Percentiles rank a stretch among this genome's conserved stretches.
Evolutionary conservation across 2,113 vertebrate genomes (phyloP).

Genomic region (Hystrix brachyura): DNA sequence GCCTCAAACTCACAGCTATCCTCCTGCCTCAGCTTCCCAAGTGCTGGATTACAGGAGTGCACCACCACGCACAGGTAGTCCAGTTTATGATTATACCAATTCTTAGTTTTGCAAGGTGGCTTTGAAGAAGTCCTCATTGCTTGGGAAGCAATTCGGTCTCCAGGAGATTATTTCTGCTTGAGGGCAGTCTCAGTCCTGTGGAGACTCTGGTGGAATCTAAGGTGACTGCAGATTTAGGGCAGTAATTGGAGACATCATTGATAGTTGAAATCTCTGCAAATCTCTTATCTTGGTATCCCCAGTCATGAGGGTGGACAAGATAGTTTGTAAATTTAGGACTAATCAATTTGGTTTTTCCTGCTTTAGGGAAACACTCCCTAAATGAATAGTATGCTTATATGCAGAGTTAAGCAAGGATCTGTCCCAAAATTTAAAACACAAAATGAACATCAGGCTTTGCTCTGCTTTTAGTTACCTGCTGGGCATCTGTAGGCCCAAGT

Average conservation of each 20-base stretch:
- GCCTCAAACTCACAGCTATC: too few relatives aligned
- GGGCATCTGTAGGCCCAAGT: background rate
- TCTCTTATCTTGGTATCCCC: background rate
- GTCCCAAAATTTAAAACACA: background rate
- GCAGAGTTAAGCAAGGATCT: background rate
- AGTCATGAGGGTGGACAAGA: background rate
- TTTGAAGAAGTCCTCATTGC: background rate
- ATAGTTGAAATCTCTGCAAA: background rate
- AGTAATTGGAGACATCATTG: background rate
- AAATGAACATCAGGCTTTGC: background rate
- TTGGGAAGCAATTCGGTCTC: background rate
- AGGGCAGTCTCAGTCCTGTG: background rate
- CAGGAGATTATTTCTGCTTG: background rate
- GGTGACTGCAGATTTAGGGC: background rate
- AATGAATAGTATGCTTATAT: background rate
- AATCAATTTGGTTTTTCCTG: too few relatives aligned
- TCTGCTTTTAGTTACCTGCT: background rate
- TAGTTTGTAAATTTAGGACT: too few relatives aligned
- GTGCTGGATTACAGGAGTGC: too few relatives aligned
- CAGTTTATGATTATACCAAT: background rate
- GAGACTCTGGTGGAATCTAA: background rate
- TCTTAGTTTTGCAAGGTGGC: background rate
- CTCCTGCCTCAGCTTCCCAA: too few relatives aligned
- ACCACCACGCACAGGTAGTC: too few relatives aligned
- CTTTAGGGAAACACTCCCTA: background rate